Evolutionary conservation across 2,888 invertebrate species (phyloP), one percentile per base, ranked within the genome.

Genomic region (Hypsopygia costalis): DNA sequence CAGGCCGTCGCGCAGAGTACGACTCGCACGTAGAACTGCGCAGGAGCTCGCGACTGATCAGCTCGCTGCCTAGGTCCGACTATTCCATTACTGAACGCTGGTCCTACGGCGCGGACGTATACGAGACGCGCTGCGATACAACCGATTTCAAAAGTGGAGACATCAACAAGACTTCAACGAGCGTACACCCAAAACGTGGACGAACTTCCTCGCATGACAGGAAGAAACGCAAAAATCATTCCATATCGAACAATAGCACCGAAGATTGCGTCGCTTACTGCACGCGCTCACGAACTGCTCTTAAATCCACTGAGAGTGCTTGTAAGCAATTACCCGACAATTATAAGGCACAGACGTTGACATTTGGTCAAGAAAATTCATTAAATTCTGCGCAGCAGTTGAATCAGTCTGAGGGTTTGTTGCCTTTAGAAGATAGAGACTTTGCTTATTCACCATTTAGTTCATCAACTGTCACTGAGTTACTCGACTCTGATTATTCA

Each of bases 21-120:
- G 90, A 90, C 78, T 82, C 88, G 40, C 70, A 65, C 55, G 59
- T 68, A 35, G 81, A 82, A 58, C 69, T 81, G 49, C 80, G 87
- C 50, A 69, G 89, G 50, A 86, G 89, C 66, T 81, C 85, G 51
- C 81, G 91, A 75, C 90, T 90, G 76, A 85, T 85, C 50, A 81
- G 70, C 64, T 70, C 82, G 31, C 67, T 81, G 34, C 86, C 86
- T 30, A 70, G 86, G 49, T 88, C 87, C 29, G 87, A 91, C 71
- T 87, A 87, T 81, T 90, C 90, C 65, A 89, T 90, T 54, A 82
- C 89, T 58, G 91, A 90, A 75, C 90, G 90, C 69, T 91, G 90
- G 86, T 88, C 90, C 34, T 90, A 82, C 87, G 91, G 82, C 57
- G 85, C 78, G 50, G 89, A 79, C 88, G 89, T 81, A 47, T 89